A percentile compares a stretch with the other conserved stretches of the same genome.
Conservation (phyloP, 2,888 invertebrate genomes). For the Lochmaea capreae region DNA sequence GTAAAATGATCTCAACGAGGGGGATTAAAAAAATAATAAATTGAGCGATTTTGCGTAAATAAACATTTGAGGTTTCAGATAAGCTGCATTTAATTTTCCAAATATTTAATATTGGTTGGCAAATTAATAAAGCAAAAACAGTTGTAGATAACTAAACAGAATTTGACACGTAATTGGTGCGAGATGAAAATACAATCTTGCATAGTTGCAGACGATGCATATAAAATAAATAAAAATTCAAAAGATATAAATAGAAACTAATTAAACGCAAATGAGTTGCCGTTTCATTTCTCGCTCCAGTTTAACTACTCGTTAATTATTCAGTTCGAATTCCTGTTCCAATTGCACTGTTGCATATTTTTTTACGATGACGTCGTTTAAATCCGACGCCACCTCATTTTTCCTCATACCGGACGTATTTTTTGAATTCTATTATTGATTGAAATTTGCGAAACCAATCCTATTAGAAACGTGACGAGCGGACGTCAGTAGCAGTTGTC, state of each 20-base stretch:
- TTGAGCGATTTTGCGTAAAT: too few species aligned
- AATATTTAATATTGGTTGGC: not conserved
- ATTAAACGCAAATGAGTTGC: conserved; percentile 44
- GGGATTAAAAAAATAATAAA: too few species aligned
- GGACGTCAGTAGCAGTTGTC: too few species aligned
- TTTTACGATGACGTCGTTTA: not conserved
- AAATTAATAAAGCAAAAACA: not conserved
- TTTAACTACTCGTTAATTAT: conserved; percentile 41
- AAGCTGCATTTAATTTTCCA: too few species aligned
- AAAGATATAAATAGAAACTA: conserved; percentile 41
- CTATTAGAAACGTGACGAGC: too few species aligned
- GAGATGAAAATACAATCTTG: not conserved
- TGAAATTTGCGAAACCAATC: too few species aligned
- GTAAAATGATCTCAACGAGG: too few species aligned
- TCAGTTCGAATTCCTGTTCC: conserved; percentile 34
- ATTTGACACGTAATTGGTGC: not conserved
- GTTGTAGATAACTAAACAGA: not conserved
- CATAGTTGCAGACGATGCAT: conserved; percentile 10
- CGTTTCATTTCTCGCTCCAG: conserved; percentile 41
- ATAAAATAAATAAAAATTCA: conserved; percentile 7
- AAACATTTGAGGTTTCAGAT: too few species aligned
- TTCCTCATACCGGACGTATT: not conserved
- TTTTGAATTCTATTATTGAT: not conserved
- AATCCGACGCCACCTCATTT: not conserved
- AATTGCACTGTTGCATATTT: conserved; percentile 20